Base-by-base conservation (phyloP, 2,113 vertebrate genomes). In the Delphinapterus leucas region DNA sequence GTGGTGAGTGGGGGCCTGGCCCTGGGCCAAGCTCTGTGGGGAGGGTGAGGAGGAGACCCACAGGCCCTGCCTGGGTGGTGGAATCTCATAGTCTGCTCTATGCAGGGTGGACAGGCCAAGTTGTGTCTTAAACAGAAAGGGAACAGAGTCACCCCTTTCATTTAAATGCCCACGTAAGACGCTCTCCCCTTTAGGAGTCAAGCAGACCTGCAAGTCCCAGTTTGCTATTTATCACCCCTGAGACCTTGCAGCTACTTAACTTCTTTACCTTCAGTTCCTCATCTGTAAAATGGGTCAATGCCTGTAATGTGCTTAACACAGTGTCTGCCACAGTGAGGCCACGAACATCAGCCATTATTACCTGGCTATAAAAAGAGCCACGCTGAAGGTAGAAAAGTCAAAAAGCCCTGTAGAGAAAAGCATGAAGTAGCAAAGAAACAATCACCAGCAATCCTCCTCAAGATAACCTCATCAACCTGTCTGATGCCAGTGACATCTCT, bases 401-500 rank as follows among this genome's bases (percentile, higher is more conserved):
- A 53, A 65, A 81, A 33, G 23, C 55, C 44, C 80, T 33, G 1
- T 9, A 36, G 47, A 87, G 67, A 81, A 86, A 94, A 90, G 88
- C 68, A 13, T 6, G 60, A 60, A 74, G 47, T 7, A 68, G 58
- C 58, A 68, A 63, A 77, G 80, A 31, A 70, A 91, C 0, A 18
- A n/a, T 44, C 11, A 73, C 53, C 14, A 6, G 55, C 44, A 25
- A 21, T n/a, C 10, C 21, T 17, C 61, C 68, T 73, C 38, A 12
- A 86, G 87, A 17, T 31, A 31, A 79, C 65, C 76, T 65, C 31
- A 6, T 61, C 31, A 26, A 25, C 21, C 31, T 68, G 47, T 68
- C 20, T 31, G 31, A 41, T 14, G 38, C 33, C 8, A 0, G 15
- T 2, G 2, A 23, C 14, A 6, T 68, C 41, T 10, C n/a, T 21